Evolutionary conservation across 2,888 invertebrate species (phyloP).

Genomic region (Spialia ferax): DNA sequence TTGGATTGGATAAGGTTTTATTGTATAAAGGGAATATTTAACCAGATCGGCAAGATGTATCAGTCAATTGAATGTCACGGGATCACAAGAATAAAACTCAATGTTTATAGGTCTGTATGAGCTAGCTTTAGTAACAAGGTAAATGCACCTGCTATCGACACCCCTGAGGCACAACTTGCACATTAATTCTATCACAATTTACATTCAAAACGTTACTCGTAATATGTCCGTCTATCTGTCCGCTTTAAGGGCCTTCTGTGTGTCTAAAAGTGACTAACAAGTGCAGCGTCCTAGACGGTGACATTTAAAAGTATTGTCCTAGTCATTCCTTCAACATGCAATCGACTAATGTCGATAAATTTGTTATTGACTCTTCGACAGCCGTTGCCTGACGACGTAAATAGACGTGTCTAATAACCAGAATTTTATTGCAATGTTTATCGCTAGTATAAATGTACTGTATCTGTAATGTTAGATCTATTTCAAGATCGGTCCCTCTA

Average conservation of each 20-base stretch:
- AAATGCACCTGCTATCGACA: slow-evolving; percentile 57
- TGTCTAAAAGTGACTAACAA: slow-evolving; percentile 52
- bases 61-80: slow-evolving; percentile 29
- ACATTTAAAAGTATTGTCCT: slow-evolving; percentile 54
- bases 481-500: slow-evolving; percentile 31
- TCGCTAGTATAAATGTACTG: slow-evolving; percentile 5
- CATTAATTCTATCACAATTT: slow-evolving; percentile 62
- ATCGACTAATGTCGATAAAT: slow-evolving; percentile 51
- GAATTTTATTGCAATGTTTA: slow-evolving; percentile 3
- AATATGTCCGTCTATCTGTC: slow-evolving; percentile 60
- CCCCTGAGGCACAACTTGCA: slow-evolving; percentile 49
- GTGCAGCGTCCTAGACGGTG: slow-evolving; percentile 37
- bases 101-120: slow-evolving; percentile 13
- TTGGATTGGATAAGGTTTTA: neutral
- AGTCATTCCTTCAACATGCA: slow-evolving; percentile 41
- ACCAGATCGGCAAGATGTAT: slow-evolving; percentile 10
- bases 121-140: slow-evolving; percentile 40
- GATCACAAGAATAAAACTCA: slow-evolving; percentile 29
- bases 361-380: slow-evolving; percentile 45
- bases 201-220: slow-evolving; percentile 57
- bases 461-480: slow-evolving; percentile 21
- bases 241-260: slow-evolving; percentile 69
- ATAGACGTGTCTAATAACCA: slow-evolving; percentile 21
- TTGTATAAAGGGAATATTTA: neutral
- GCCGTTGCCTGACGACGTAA: slow-evolving; percentile 48